phyloP scores from a whole-genome alignment of 2,797 vertebrate species.

The Mormyrus proboscirostris region DNA sequence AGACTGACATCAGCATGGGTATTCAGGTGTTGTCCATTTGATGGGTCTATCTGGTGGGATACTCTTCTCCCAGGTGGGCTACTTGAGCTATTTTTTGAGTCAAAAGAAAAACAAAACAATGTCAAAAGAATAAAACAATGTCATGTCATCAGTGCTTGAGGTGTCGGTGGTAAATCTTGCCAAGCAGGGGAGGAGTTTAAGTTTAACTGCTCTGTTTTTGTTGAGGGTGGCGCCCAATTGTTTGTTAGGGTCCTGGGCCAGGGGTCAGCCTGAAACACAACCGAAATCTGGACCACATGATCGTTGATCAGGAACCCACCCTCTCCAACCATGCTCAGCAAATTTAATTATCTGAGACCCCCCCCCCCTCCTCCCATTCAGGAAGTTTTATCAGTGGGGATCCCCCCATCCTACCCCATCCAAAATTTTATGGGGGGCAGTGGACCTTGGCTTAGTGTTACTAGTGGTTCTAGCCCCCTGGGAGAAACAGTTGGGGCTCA shows the following conservation, averaged over 20 bases:
- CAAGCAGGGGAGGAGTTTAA: not conserved
- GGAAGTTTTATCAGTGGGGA: not conserved
- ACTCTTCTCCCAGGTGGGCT: not conserved
- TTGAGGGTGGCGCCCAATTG: not conserved
- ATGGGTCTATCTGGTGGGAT: not conserved
- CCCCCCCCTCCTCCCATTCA: not conserved
- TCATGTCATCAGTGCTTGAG: not conserved
- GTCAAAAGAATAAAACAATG: not conserved
- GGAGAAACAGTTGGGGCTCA: not conserved
- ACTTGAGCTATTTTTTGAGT: not conserved
- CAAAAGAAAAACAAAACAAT: not conserved
- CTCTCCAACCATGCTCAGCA: not conserved
- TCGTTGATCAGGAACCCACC: not conserved
- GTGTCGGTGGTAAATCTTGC: not conserved
- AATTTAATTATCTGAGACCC: not conserved
- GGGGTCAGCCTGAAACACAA: not conserved
- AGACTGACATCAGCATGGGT: not conserved
- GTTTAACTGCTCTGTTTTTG: not conserved
- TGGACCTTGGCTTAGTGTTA: not conserved
- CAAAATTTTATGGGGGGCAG: not conserved
- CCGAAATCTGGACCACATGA: not conserved
- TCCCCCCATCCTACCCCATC: not conserved
- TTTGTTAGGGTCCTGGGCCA: not conserved
- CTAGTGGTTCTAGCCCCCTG: not conserved
- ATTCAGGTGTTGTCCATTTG: not conserved